Percentiles rank a stretch among this genome's conserved stretches.
Evolutionary conservation across 2,888 invertebrate genomes (phyloP).

Genomic region (Pristionchus exspectatus): DNA sequence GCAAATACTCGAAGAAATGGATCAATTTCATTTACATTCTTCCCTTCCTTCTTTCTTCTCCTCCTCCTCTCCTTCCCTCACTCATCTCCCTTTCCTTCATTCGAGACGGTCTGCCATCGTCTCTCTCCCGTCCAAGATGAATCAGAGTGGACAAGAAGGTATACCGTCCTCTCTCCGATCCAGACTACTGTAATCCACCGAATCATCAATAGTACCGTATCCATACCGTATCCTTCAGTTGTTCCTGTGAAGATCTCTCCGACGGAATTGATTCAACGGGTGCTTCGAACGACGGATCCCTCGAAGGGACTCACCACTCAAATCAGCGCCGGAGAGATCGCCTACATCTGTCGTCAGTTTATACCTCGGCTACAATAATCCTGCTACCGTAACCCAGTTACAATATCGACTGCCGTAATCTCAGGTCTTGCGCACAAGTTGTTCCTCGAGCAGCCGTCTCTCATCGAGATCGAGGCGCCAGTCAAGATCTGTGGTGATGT

Average conservation of each 20-base stretch:
- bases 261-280: conserved; percentile 23
- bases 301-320: neutral
- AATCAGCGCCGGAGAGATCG: conserved; percentile 38
- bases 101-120: neutral
- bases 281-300: neutral
- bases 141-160: neutral
- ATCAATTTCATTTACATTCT: neutral
- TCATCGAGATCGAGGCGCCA: conserved; percentile 64
- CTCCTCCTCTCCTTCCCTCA: neutral
- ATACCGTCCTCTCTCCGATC: neutral
- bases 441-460: conserved; percentile 59
- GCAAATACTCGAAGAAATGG: too few species aligned
- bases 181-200: neutral
- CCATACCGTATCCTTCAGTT: conserved; percentile 5
- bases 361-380: neutral
- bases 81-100: neutral
- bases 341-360: conserved; percentile 41
- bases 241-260: conserved; percentile 1
- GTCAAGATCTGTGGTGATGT: conserved; percentile 65
- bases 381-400: neutral
- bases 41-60: neutral
- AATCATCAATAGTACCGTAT: neutral
- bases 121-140: neutral
- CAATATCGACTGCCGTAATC: neutral
- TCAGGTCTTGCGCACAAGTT: conserved; percentile 59